Percentiles rank a stretch among this genome's conserved stretches.
These are phyloP conservation scores for Andrena dorsata DNA, from an alignment of 2,888 invertebrate species.

Conservation along the genomic window DNA sequence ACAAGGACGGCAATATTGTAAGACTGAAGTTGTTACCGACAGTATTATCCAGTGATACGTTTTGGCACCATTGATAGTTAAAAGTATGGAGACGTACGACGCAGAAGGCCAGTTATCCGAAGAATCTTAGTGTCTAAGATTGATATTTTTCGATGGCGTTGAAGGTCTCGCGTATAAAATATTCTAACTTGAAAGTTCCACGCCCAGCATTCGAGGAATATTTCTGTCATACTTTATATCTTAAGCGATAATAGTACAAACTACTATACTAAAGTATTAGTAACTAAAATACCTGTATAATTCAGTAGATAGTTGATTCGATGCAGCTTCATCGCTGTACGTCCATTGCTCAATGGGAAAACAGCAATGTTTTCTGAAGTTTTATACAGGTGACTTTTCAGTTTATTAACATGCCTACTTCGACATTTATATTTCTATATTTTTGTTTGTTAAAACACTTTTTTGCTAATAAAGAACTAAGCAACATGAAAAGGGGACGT, in stretches of 20 bases:
- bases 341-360: not conserved
- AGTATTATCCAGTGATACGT: slow-evolving; percentile 10
- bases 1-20: not conserved
- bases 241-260: slow-evolving; percentile 33
- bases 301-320: slow-evolving; percentile 11
- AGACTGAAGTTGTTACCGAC: slow-evolving; percentile 16
- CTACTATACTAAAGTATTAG: not conserved
- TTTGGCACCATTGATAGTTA: not conserved
- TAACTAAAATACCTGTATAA: slow-evolving; percentile 46
- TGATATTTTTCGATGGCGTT: not conserved
- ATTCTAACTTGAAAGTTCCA: slow-evolving; percentile 10
- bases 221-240: slow-evolving; percentile 1
- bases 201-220: not conserved
- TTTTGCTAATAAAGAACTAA: slow-evolving; percentile 51
- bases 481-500: not conserved
- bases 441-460: slow-evolving; percentile 40
- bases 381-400: slow-evolving; percentile 54
- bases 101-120: not conserved
- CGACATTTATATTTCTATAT: slow-evolving; percentile 26
- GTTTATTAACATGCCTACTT: slow-evolving; percentile 32
- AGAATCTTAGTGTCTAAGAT: not conserved
- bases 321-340: slow-evolving; percentile 5
- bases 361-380: slow-evolving; percentile 33
- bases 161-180: not conserved
- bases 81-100: not conserved